Conservation (phyloP, 2,797 vertebrate species). For the Kryptopterus vitreolus region DNA sequence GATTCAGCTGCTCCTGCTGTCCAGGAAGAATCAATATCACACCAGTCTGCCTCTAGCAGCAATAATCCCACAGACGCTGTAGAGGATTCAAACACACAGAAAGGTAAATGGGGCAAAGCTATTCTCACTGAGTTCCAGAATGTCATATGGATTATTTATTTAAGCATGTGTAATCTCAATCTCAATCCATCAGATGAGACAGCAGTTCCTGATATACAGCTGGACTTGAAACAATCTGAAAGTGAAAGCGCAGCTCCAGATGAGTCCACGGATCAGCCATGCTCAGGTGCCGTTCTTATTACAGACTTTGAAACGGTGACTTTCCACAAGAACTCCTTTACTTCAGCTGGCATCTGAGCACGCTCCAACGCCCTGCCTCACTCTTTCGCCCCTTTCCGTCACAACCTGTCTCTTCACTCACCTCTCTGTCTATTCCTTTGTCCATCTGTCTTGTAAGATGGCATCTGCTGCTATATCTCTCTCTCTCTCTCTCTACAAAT, state of each 20-base stretch:
- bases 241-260: constrained; percentile 7
- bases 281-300: constrained; percentile 64
- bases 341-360: constrained; percentile 42
- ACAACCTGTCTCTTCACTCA: constrained; percentile 30
- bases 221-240: constrained; percentile 26
- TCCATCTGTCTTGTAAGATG: constrained; percentile 33
- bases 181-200: constrained; percentile 43
- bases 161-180: background rate
- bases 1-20: constrained; percentile 19
- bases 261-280: constrained; percentile 53
- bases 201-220: constrained; percentile 21
- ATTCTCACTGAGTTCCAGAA: background rate
- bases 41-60: background rate
- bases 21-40: background rate
- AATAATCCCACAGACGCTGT: constrained; percentile 21
- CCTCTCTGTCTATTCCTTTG: constrained; percentile 17
- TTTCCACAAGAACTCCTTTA: constrained; percentile 59
- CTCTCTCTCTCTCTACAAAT: constrained; percentile 34
- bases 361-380: constrained; percentile 20
- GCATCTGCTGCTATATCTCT: constrained; percentile 15
- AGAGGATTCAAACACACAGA: background rate
- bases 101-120: constrained; percentile 33
- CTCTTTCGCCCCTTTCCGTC: constrained; percentile 11
- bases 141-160: background rate
- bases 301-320: constrained; percentile 61